phyloP scores from a whole-genome alignment of 2,113 vertebrate genomes.

The Antigone vipio region DNA sequence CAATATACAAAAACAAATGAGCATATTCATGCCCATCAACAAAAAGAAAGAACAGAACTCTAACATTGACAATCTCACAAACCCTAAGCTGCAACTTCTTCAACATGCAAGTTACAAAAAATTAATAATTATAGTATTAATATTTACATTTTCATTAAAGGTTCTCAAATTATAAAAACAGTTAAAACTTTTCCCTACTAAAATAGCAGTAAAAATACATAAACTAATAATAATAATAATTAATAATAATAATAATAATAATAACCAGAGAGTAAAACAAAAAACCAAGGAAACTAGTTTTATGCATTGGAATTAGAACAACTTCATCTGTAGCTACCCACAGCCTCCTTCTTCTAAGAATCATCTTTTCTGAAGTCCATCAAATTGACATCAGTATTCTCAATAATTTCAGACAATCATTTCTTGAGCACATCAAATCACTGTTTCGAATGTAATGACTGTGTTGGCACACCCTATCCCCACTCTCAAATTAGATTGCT shows the following conservation, averaged over 20 bases:
- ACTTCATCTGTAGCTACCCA: slow-evolving; percentile 79
- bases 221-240: slow-evolving; percentile 73
- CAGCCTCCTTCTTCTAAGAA: slow-evolving; percentile 31
- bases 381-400: neutral
- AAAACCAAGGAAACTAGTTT: slow-evolving; percentile 77
- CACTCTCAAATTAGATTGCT: neutral
- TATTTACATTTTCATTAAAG: slow-evolving; percentile 73
- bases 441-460: neutral
- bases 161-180: slow-evolving; percentile 72
- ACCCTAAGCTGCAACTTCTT: slow-evolving; percentile 99
- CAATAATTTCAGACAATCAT: neutral
- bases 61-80: slow-evolving; percentile 99
- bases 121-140: slow-evolving; percentile 59
- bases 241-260: neutral
- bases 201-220: slow-evolving; percentile 77
- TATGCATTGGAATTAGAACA: slow-evolving; percentile 83
- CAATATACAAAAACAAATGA: slow-evolving; percentile 99
- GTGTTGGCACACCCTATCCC: neutral
- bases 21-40: slow-evolving; percentile 99
- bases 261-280: slow-evolving; percentile 72
- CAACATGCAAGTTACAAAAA: slow-evolving; percentile 91
- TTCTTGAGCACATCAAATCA: slow-evolving; percentile 9
- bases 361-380: neutral
- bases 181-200: slow-evolving; percentile 73
- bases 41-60: slow-evolving; percentile 96